A percentile compares a stretch with the other conserved stretches of the same genome.
Evolutionary conservation across 2,888 invertebrate genomes (phyloP).

Genomic region (Ophion ventricosus): DNA sequence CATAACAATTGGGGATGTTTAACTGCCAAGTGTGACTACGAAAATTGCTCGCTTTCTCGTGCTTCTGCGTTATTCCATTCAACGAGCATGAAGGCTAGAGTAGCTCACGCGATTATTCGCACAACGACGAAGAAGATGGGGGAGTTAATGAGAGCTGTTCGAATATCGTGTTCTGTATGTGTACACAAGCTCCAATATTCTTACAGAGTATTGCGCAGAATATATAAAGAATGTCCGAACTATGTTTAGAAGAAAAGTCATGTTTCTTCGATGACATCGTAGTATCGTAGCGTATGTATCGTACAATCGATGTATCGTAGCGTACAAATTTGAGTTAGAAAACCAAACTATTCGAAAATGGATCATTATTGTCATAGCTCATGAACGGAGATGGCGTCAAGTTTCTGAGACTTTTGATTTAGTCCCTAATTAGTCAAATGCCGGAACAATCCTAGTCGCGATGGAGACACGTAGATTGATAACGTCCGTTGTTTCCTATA

Average conservation of each 20-base stretch:
- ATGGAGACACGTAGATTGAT: no score
- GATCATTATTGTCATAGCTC: not conserved
- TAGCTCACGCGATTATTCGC: slow-evolving; percentile 47
- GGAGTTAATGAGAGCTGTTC: not conserved
- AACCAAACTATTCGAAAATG: not conserved
- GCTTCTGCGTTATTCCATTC: slow-evolving; percentile 19
- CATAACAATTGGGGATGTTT: not conserved
- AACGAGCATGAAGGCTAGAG: slow-evolving; percentile 23
- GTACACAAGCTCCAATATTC: slow-evolving; percentile 18
- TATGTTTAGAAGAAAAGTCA: not conserved
- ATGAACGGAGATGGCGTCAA: not conserved
- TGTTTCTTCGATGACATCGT: not conserved
- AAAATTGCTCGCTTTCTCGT: slow-evolving; percentile 44
- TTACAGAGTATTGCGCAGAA: not conserved
- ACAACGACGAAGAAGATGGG: slow-evolving; percentile 23
- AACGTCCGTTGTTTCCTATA: no score
- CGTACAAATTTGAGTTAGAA: not conserved
- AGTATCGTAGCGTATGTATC: not conserved
- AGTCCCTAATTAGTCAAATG: no score
- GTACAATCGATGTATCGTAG: not conserved
- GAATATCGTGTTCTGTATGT: not conserved
- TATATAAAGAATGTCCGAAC: not conserved
- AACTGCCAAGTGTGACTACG: slow-evolving; percentile 9
- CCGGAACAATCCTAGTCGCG: no score
- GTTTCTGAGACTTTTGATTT: not conserved